phyloP scores from a whole-genome alignment of 2,797 vertebrate species.

The Neopelma chrysocephalum region DNA sequence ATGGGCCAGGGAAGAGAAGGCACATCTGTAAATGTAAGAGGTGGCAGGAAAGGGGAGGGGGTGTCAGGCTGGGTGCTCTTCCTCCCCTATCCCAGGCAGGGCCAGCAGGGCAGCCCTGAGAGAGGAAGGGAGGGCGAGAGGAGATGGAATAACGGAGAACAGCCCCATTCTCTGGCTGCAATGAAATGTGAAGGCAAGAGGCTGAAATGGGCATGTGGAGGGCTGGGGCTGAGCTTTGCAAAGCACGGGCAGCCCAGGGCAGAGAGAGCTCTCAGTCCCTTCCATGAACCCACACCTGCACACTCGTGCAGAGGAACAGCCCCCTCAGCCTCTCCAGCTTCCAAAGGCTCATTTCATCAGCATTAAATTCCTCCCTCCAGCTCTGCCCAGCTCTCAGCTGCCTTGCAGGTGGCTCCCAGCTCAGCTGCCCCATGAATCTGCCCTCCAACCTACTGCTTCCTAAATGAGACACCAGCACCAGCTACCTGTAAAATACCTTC shows the following conservation, averaged over 20 bases:
- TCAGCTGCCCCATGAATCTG: not conserved
- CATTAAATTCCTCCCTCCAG: not conserved
- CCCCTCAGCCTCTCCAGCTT: not conserved
- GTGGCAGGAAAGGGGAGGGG: not conserved
- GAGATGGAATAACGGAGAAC: not conserved
- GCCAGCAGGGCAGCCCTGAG: not conserved
- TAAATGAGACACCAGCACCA: not conserved
- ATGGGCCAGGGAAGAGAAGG: not conserved
- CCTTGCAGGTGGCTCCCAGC: not conserved
- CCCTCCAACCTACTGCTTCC: not conserved
- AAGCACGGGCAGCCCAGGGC: not conserved
- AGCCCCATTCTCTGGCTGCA: not conserved
- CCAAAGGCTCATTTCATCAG: not conserved
- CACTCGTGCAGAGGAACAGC: not conserved
- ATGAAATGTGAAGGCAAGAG: not conserved
- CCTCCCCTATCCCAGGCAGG: not conserved
- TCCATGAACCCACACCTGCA: not conserved
- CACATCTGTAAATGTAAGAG: not conserved
- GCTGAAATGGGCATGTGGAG: not conserved
- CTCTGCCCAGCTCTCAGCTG: conserved; percentile 7
- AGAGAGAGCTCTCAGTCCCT: not conserved
- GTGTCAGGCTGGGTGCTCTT: not conserved
- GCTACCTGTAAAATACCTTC: not conserved
- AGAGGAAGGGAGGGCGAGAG: not conserved
- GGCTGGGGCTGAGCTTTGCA: not conserved